Base-by-base conservation (phyloP, 2,888 invertebrate species). In the Ophraella communa region DNA sequence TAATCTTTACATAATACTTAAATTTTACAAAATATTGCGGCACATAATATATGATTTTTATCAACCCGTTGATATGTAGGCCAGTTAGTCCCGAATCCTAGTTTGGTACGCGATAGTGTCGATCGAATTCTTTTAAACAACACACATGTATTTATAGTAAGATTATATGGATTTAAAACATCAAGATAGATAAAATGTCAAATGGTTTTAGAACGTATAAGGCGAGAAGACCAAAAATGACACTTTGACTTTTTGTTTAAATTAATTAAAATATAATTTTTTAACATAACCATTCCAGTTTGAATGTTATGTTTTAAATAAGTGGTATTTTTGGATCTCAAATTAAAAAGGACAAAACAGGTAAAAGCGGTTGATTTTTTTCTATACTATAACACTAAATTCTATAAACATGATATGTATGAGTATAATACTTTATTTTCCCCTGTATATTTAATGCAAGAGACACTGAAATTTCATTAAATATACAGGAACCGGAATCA, bases 51-150 rank as follows among this genome's bases (percentile, higher is more conserved):
- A 77, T 77, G 74, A 71, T 70, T 72, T 65, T 71, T 69, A n/a
- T 59, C 67, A 73, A 77, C 79, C 78, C 79, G 78, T 78, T 66
- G 79, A 79, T 79, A 79, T 79, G 79, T 79, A 79, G 78, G 79
- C 78, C 78, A 70, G 64, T 70, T 70, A 57, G 69, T 73, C 70
- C 72, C 72, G 64, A 70, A 65, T 42, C 51, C 64, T 59, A 30
- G 44, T 69, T 57, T 66, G 72, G 71, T 73, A 73, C 75, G 75
- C 75, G 74, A 71, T 65, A 47, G 54, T 35, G 14, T 55, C 11
- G 24, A 67, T 57, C 52, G 62, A 63, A 24, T 30, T 49, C 66
- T 51, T 27, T 58, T 14, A 47, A 21, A 47, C 42, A 17, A 58
- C 10, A 59, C 54, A 64, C 39, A 45, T 59, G 66, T 33, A 47